Evolutionary conservation across 2,797 vertebrate genomes (phyloP).

Genomic region (Toxotes lorentzi): DNA sequence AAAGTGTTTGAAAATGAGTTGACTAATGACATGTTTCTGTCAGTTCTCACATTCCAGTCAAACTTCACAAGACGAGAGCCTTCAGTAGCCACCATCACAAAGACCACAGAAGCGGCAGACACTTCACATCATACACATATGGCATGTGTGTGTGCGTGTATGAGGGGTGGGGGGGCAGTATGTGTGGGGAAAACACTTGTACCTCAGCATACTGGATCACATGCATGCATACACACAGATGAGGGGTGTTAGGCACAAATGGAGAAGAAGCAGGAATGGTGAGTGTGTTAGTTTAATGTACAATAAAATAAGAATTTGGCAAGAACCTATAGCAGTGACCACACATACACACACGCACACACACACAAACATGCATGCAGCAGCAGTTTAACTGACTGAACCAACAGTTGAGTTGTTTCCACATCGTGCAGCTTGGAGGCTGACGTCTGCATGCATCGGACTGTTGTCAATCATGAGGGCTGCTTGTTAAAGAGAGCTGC

Average conservation of each 20-base stretch:
- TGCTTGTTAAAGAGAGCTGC: conserved; percentile 60
- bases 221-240: conserved; percentile 55
- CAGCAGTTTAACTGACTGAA: conserved; percentile 37
- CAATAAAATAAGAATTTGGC: conserved; percentile 47
- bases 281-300: conserved; percentile 62
- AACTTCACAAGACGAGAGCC: conserved; percentile 58
- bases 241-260: conserved; percentile 64
- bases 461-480: conserved; percentile 59
- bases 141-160: conserved; percentile 17
- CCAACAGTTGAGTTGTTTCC: conserved; percentile 42
- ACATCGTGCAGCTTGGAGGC: conserved; percentile 33
- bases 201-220: conserved; percentile 59
- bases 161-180: conserved; percentile 19
- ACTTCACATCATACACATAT: conserved; percentile 42
- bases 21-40: conserved; percentile 73
- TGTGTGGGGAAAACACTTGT: conserved; percentile 39
- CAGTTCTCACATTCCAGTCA: conserved; percentile 79
- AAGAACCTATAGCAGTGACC: conserved; percentile 67
- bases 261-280: conserved; percentile 69
- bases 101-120: conserved; percentile 67
- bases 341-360: conserved; percentile 35
- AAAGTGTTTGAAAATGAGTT: conserved; percentile 63
- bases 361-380: conserved; percentile 49
- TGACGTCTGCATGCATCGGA: conserved; percentile 66
- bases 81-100: conserved; percentile 65